Percentiles rank a stretch among this genome's conserved stretches.
These are phyloP conservation scores for Pilophorus perplexus DNA, from an alignment of 2,888 invertebrate genomes.

Conservation along the genomic window DNA sequence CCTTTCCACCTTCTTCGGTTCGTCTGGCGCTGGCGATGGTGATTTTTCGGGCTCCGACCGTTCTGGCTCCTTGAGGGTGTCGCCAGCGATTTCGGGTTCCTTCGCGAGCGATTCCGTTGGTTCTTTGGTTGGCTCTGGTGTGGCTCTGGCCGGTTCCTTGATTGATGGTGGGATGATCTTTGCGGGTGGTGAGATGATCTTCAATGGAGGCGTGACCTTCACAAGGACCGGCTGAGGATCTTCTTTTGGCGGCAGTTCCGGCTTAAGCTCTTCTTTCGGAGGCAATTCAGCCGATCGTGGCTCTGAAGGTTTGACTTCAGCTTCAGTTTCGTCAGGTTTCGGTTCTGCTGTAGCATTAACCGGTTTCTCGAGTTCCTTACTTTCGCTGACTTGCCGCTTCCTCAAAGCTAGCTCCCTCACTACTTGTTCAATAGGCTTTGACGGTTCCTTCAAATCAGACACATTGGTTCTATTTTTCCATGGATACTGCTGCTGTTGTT, in stretches of 20 bases:
- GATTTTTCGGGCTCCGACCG: no score
- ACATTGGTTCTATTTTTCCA: conserved; percentile 28
- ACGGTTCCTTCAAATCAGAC: conserved; percentile 25
- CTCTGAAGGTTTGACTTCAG: neutral
- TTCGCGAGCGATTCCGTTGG: no score
- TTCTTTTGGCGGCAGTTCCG: conserved; percentile 7
- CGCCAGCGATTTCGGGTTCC: no score
- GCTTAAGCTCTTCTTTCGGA: conserved; percentile 14
- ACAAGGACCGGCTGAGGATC: conserved; percentile 10
- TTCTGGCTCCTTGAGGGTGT: no score
- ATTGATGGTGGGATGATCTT: neutral
- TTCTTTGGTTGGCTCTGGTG: no score
- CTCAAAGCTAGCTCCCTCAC: conserved; percentile 45
- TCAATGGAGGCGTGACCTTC: no score
- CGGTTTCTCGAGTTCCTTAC: conserved; percentile 40
- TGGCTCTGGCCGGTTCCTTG: neutral
- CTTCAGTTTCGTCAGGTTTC: neutral
- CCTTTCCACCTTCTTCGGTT: conserved; percentile 1
- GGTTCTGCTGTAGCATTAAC: neutral
- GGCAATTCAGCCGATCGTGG: neutral
- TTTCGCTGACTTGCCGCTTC: conserved; percentile 41
- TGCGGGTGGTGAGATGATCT: neutral
- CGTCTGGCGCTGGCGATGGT: no score
- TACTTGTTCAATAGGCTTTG: conserved; percentile 46
- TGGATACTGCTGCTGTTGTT: conserved; percentile 21